Evolutionary conservation across 2,888 invertebrate species (phyloP).

Genomic region (Hydropsyche betteni): DNA sequence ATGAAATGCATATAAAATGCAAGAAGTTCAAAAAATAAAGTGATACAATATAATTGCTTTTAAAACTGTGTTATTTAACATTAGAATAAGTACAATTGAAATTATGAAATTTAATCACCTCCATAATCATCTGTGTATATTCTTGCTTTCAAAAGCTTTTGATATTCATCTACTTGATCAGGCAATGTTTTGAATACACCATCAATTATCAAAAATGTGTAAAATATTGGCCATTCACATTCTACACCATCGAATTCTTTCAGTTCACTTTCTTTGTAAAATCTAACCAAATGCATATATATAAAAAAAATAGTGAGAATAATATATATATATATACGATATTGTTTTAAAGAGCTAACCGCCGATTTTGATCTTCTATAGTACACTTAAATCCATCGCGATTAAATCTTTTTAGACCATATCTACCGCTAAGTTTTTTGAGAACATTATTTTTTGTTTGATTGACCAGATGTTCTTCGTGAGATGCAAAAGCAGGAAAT

Average conservation of each 20-base stretch:
- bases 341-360: conserved; percentile 54
- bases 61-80: neutral
- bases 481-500: conserved; percentile 98
- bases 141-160: conserved; percentile 81
- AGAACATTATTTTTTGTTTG: conserved; percentile 86
- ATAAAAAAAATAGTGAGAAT: no score
- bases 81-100: neutral
- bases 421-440: conserved; percentile 82
- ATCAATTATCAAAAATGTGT: conserved; percentile 95
- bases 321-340: no score
- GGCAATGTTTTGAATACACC: conserved; percentile 88
- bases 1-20: no score
- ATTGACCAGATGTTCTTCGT: conserved; percentile 88
- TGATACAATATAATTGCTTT: neutral
- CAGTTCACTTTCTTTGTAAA: conserved; percentile 90
- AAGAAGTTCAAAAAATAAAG: neutral
- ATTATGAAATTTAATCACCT: conserved; percentile 62
- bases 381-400: conserved; percentile 94
- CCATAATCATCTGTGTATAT: conserved; percentile 84
- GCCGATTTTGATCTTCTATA: conserved; percentile 79
- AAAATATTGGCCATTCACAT: conserved; percentile 98
- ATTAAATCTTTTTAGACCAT: conserved; percentile 93
- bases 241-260: conserved; percentile 96
- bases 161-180: conserved; percentile 93
- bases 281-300: conserved; percentile 59